Percentiles rank a stretch among this genome's conserved stretches.
Evolutionary conservation across 2,888 invertebrate genomes (phyloP).

Genomic region (Mythimna lalbum): DNA sequence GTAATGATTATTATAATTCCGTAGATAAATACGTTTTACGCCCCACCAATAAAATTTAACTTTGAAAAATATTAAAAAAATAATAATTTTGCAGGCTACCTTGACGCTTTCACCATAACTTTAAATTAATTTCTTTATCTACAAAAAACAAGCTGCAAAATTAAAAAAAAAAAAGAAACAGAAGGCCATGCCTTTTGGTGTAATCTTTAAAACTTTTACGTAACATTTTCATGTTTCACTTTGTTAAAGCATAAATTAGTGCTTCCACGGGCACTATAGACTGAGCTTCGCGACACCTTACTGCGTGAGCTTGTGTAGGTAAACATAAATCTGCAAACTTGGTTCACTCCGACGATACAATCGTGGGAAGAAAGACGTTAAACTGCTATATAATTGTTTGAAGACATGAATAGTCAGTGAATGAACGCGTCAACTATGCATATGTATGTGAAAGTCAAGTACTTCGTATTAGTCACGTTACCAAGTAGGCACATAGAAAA

Average conservation of each 20-base stretch:
- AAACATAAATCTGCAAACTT: conserved; percentile 81
- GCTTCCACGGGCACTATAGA: conserved; percentile 7
- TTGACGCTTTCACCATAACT: too few relatives aligned
- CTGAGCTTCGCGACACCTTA: conserved; percentile 55
- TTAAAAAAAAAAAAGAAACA: neutral
- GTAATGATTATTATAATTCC: too few relatives aligned
- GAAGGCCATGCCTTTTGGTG: neutral
- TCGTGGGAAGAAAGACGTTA: conserved; percentile 86
- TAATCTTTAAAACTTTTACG: neutral
- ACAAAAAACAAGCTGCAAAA: too few relatives aligned
- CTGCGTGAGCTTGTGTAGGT: conserved; percentile 66
- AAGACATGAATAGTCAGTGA: conserved; percentile 81
- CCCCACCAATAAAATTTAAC: too few relatives aligned
- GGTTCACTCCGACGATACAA: conserved; percentile 78
- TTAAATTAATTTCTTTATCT: too few relatives aligned
- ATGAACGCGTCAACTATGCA: conserved; percentile 76
- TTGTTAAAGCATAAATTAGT: conserved; percentile 11
- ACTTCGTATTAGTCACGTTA: conserved; percentile 50
- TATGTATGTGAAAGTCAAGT: conserved; percentile 72
- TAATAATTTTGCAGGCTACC: too few relatives aligned
- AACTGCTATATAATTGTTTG: conserved; percentile 83
- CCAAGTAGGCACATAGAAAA: conserved; percentile 43
- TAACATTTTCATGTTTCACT: conserved; percentile 7
- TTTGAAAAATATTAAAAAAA: too few relatives aligned
- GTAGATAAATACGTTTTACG: too few relatives aligned